Evolutionary conservation across 2,797 vertebrate species (phyloP).

Genomic region (Sebastes trivittatus): DNA sequence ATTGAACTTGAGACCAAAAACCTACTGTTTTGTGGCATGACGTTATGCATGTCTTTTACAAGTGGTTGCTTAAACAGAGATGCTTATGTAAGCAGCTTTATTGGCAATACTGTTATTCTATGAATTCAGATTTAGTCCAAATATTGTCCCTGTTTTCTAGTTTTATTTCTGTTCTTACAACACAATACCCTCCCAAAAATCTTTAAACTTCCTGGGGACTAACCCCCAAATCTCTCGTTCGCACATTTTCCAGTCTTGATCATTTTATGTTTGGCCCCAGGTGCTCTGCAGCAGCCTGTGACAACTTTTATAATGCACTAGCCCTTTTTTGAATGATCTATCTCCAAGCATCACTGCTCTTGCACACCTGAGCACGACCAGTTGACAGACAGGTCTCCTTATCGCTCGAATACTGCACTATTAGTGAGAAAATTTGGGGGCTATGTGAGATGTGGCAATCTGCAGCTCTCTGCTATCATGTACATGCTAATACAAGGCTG

Average conservation of each 20-base stretch:
- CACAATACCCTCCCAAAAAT: not conserved
- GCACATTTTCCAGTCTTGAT: not conserved
- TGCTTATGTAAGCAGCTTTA: not conserved
- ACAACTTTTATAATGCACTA: not conserved
- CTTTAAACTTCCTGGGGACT: not conserved
- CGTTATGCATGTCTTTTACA: not conserved
- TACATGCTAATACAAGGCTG: not conserved
- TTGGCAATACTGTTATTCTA: not conserved
- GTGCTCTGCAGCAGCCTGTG: not conserved
- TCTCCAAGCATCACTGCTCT: not conserved
- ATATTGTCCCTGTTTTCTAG: not conserved
- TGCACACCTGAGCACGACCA: not conserved
- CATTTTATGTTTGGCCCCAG: not conserved
- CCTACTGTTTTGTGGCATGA: not conserved
- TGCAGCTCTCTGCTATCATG: slow-evolving; percentile 1
- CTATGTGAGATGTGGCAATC: not conserved
- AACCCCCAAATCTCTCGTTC: not conserved
- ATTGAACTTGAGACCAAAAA: not conserved
- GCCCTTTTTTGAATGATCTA: not conserved
- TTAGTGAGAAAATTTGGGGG: not conserved
- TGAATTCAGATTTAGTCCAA: not conserved
- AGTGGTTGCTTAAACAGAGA: not conserved
- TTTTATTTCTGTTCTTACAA: not conserved
- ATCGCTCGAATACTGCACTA: not conserved
- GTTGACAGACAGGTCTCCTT: not conserved